These are phyloP conservation scores for Amphiura filiformis DNA, from an alignment of 35 echinoderm and acorn worm genomes.

Conservation along the genomic window DNA sequence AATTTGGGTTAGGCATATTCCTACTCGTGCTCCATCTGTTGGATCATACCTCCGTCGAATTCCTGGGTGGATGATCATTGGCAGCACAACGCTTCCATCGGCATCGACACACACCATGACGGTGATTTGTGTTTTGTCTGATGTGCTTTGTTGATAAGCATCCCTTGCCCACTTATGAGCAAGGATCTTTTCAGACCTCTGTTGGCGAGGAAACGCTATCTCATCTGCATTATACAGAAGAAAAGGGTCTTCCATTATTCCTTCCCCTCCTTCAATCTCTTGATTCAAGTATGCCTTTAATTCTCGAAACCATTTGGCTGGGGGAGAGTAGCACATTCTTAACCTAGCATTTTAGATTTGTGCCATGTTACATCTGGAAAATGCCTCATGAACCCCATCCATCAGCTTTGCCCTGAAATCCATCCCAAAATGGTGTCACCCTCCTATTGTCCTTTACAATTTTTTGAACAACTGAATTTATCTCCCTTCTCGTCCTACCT, in stretches of 20 bases:
- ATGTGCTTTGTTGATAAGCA: neutral
- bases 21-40: neutral
- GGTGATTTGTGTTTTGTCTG: neutral
- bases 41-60: neutral
- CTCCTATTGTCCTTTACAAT: neutral
- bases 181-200: neutral
- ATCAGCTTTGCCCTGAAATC: neutral
- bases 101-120: neutral
- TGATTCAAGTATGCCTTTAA: neutral
- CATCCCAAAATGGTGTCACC: neutral
- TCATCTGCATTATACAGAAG: constrained; percentile 8
- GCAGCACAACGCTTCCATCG: neutral
- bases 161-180: neutral
- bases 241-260: neutral
- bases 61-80: neutral
- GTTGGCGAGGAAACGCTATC: neutral
- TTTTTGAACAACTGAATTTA: neutral
- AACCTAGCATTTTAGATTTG: no score
- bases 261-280: neutral
- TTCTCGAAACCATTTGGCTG: neutral
- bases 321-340: neutral
- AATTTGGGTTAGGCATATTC: neutral
- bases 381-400: neutral
- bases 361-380: neutral
- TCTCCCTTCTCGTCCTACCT: neutral